Evolutionary conservation across 2,113 vertebrate genomes (phyloP).

Genomic region (Nematolebias whitei): DNA sequence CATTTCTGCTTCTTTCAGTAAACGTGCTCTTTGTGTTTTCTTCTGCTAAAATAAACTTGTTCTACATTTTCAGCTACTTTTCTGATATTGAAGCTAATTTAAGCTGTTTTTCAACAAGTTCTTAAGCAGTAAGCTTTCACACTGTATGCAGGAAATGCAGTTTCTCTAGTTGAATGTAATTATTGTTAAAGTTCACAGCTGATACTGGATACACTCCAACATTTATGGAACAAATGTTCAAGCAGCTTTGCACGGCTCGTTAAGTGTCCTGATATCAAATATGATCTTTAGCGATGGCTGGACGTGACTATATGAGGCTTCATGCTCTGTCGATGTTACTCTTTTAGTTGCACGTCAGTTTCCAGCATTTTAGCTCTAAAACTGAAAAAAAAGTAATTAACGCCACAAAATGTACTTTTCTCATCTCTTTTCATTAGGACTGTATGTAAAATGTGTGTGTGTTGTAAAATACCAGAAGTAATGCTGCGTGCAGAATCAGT

Average conservation of each 20-base stretch:
- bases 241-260: conserved; percentile 19
- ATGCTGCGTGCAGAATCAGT: neutral
- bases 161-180: conserved; percentile 52
- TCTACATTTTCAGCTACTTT: no score
- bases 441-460: conserved; percentile 24
- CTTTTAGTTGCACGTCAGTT: conserved; percentile 46
- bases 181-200: conserved; percentile 45
- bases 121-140: no score
- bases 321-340: conserved; percentile 25
- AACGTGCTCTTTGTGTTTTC: no score
- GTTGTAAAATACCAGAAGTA: neutral
- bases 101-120: no score
- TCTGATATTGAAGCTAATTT: no score
- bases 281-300: conserved; percentile 20
- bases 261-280: conserved; percentile 28
- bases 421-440: conserved; percentile 6
- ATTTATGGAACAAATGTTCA: conserved; percentile 16
- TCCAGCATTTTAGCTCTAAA: conserved; percentile 23
- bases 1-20: no score
- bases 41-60: no score
- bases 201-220: conserved; percentile 9
- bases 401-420: conserved; percentile 13
- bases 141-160: no score
- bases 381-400: conserved; percentile 34
- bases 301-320: conserved; percentile 38